Percentiles rank a stretch among this genome's conserved stretches.
Conservation (phyloP, 2,888 invertebrate species). For the Apeira syringaria region DNA sequence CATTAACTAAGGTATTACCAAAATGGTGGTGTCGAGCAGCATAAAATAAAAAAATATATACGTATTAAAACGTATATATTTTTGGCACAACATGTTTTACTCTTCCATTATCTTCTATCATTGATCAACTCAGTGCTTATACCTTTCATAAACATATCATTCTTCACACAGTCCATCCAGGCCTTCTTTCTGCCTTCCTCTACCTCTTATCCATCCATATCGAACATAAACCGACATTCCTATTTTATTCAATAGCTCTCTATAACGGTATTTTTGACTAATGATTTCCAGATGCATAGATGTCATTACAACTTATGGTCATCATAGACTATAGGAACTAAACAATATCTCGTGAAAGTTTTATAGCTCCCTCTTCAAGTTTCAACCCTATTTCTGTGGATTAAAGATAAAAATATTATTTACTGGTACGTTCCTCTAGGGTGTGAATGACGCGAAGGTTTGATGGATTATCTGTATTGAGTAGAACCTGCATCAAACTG, state of each 20-base stretch:
- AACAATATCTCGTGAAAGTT: conserved; percentile 48
- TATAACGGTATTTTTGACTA: conserved; percentile 23
- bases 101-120: no score
- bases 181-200: no score
- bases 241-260: conserved; percentile 17
- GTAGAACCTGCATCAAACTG: conserved; percentile 36
- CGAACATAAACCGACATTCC: conserved; percentile 17
- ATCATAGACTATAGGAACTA: conserved; percentile 36
- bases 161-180: no score
- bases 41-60: no score
- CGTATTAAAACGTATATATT: no score
- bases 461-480: conserved; percentile 48
- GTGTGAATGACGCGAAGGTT: conserved; percentile 40
- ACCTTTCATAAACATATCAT: no score
- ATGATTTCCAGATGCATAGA: conserved; percentile 31
- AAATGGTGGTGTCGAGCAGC: no score
- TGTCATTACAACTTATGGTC: conserved; percentile 36
- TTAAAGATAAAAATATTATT: conserved; percentile 8
- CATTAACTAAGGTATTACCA: no score
- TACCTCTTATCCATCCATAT: no score
- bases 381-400: conserved; percentile 4
- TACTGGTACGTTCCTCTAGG: conserved; percentile 24
- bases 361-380: conserved; percentile 27
- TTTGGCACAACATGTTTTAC: no score
- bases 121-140: no score